Conservation (phyloP, 2,888 invertebrate genomes). For the Aspidiotus rigidus region DNA sequence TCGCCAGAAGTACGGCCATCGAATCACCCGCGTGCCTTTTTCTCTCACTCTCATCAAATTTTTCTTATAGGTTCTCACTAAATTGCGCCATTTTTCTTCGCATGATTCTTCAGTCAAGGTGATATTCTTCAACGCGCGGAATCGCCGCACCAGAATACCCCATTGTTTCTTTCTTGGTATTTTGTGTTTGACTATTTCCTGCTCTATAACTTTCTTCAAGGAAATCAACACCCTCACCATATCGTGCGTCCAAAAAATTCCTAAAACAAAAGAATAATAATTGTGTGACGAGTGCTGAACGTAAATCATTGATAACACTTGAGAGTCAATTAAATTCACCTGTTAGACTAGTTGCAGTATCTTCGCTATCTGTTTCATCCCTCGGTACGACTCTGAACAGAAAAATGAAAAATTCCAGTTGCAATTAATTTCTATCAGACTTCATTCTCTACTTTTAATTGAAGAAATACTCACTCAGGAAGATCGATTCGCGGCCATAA, state of each 20-base stretch:
- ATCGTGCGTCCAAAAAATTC: slow-evolving; percentile 34
- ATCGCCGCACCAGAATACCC: slow-evolving; percentile 32
- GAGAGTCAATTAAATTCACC: background rate
- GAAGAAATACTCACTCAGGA: background rate
- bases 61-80: slow-evolving; percentile 34
- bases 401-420: background rate
- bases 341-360: background rate
- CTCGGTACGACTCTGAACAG: background rate
- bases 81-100: slow-evolving; percentile 35
- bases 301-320: background rate
- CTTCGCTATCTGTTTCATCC: slow-evolving; percentile 24
- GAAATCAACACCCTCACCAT: slow-evolving; percentile 34
- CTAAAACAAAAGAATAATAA: background rate
- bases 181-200: slow-evolving; percentile 9
- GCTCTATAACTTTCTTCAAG: slow-evolving; percentile 21
- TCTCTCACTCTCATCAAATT: slow-evolving; percentile 10
- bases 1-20: slow-evolving; percentile 26
- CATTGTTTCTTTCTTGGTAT: slow-evolving; percentile 29
- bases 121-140: slow-evolving; percentile 30
- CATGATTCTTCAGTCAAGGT: slow-evolving; percentile 34
- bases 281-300: background rate
- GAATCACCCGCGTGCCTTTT: background rate
- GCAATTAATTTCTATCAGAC: background rate
- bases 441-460: background rate
- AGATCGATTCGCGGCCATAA: background rate